Evolutionary conservation across 2,888 invertebrate genomes (phyloP), one percentile per base, ranked within the genome.

Genomic region (Thymelicus lineola): DNA sequence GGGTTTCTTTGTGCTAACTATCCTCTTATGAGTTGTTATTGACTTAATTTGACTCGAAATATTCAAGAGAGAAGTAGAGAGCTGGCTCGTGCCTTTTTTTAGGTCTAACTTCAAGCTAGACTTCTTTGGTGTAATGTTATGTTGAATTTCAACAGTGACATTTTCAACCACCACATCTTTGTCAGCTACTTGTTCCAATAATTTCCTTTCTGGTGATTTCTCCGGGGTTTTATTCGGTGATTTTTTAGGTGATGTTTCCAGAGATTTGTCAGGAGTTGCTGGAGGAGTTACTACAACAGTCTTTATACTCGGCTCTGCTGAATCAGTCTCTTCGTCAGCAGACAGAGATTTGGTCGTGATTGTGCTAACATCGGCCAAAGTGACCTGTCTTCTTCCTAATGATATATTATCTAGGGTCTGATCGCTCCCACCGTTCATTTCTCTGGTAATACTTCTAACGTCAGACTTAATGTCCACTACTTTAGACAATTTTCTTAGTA

Each of bases 41-140:
- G 93, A 93, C 77, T 93, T 93, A 63, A 93, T 93, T 83, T 93
- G 93, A 85, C 93, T 93, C 65, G 93, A 93, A 84, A 93, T 93
- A 82, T 93, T 93, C 50, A 93, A 75, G 71, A 93, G 75, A 42
- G 93, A 93, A 10, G 88, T 86, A 36, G 93, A 93, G 10, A 92
- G 79, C 73, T 90, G 89, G 79, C 90, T 88, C 1, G 93, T 91
- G 42, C 93, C 91, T 75, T 90, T 93, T 75, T 91, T 93, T 70
- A 93, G 80, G 74, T 93, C 93, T 45, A 93, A 81, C 80, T 89
- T 92, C 68, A 93, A 81, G 74, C 92, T 93, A 45, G 93, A 90
- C 78, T 93, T 93, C 76, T 91, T 93, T 76, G 93, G 93, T 72
- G 92, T 91, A 48, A 93, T 93, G 74, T 91, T 93, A 71, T 93